phyloP scores from a whole-genome alignment of 1,140 invertebrate genomes.

The Ips typographus region DNA sequence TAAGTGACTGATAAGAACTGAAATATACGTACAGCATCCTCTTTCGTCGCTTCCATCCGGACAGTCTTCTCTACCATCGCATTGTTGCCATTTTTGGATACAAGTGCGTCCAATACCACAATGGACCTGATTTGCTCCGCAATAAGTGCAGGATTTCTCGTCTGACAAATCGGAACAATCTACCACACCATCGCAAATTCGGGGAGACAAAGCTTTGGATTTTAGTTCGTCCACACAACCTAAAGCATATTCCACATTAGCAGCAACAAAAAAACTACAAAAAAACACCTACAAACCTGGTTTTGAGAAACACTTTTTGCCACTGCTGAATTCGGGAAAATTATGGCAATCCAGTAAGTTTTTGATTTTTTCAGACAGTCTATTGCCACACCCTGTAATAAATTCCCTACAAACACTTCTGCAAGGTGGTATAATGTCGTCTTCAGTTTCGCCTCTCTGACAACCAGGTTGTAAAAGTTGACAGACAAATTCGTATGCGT shows the following conservation, averaged over 20 bases:
- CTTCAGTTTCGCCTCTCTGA: conserved; percentile 54
- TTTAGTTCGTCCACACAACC: conserved; percentile 73
- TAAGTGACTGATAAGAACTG: too few relatives aligned
- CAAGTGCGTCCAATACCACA: conserved; percentile 77
- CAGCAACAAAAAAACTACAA: background rate
- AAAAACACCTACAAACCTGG: conserved; percentile 58
- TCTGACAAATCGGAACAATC: conserved; percentile 84
- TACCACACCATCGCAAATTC: conserved; percentile 82
- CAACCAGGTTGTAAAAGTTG: conserved; percentile 81
- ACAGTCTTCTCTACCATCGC: conserved; percentile 81
- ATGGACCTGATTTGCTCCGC: conserved; percentile 67
- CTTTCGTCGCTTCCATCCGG: conserved; percentile 83
- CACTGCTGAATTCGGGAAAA: conserved; percentile 76
- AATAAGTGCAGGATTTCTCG: conserved; percentile 76
- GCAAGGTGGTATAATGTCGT: conserved; percentile 70
- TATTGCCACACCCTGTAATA: conserved; percentile 75
- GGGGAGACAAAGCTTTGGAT: conserved; percentile 67
- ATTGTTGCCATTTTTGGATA: conserved; percentile 68
- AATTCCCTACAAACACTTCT: conserved; percentile 84
- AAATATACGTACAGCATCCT: conserved; percentile 72
- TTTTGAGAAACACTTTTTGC: conserved; percentile 72
- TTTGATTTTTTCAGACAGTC: conserved; percentile 69
- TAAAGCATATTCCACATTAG: conserved; percentile 39
- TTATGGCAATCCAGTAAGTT: conserved; percentile 74
- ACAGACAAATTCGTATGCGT: conserved; percentile 84